Conservation (phyloP, 2,888 invertebrate genomes). For the Nematopogon swammerdamellus region DNA sequence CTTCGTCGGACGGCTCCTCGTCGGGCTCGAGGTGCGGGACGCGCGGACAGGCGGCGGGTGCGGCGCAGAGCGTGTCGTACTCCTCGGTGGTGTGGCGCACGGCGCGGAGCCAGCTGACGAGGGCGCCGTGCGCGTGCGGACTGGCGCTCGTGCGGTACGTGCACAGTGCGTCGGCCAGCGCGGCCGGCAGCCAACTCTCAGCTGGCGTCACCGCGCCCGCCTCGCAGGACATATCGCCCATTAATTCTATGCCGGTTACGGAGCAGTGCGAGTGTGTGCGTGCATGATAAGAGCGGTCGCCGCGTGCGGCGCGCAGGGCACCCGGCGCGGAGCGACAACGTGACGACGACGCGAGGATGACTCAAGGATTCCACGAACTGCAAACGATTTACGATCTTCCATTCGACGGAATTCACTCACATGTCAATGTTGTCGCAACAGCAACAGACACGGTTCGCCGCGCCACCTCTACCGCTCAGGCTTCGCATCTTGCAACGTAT, state of each 20-base stretch:
- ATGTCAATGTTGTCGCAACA: too few relatives aligned
- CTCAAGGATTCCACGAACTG: conserved; percentile 47
- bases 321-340: too few relatives aligned
- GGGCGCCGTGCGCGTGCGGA: conserved; percentile 14
- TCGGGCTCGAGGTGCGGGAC: conserved; percentile 17
- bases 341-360: too few relatives aligned
- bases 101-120: conserved; percentile 37
- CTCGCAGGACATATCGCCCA: conserved; percentile 27
- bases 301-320: conserved; percentile 35
- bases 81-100: conserved; percentile 39
- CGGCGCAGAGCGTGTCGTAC: conserved; percentile 34
- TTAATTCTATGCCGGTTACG: not conserved
- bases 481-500: too few relatives aligned
- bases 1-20: not conserved
- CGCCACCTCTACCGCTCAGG: not conserved
- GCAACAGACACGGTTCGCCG: not conserved
- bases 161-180: conserved; percentile 42
- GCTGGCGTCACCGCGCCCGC: conserved; percentile 19
- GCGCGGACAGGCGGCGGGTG: conserved; percentile 20
- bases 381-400: conserved; percentile 11
- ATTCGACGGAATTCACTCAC: not conserved
- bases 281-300: not conserved
- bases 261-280: not conserved
- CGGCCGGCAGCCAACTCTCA: conserved; percentile 47
- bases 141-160: conserved; percentile 26